phyloP scores from a whole-genome alignment of 2,113 vertebrate species.

The Larimichthys crocea region DNA sequence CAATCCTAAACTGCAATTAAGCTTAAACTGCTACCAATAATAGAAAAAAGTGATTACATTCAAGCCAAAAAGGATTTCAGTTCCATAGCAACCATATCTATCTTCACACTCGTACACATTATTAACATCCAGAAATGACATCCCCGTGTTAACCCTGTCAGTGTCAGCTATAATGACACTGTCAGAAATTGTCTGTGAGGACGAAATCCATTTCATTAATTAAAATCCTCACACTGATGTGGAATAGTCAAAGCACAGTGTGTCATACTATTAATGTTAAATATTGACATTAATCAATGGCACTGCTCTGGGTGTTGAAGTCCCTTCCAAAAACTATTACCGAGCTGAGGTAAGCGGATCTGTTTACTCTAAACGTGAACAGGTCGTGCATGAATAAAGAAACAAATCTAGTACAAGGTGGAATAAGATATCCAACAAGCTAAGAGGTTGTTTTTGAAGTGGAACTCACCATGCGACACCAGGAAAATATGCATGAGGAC shows the following conservation, averaged over 20 bases:
- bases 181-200: neutral
- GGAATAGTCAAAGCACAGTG: neutral
- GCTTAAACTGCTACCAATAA: neutral
- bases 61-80: neutral
- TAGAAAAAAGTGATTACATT: neutral
- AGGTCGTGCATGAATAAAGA: neutral
- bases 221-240: neutral
- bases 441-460: neutral
- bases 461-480: constrained; percentile 74
- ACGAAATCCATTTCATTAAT: neutral
- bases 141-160: neutral
- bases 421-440: neutral
- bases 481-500: constrained; percentile 67
- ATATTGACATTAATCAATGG: too few species aligned
- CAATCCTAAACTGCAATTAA: neutral
- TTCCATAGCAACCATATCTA: neutral
- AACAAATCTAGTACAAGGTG: neutral
- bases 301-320: neutral
- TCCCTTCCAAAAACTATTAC: neutral
- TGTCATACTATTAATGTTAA: too few species aligned
- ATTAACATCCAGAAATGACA: neutral
- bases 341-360: neutral
- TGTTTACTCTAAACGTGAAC: neutral
- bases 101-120: neutral
- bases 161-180: neutral